These are phyloP conservation scores for Lepetodrilus schrolli DNA, from an alignment of 2,888 invertebrate species.

Conservation along the genomic window DNA sequence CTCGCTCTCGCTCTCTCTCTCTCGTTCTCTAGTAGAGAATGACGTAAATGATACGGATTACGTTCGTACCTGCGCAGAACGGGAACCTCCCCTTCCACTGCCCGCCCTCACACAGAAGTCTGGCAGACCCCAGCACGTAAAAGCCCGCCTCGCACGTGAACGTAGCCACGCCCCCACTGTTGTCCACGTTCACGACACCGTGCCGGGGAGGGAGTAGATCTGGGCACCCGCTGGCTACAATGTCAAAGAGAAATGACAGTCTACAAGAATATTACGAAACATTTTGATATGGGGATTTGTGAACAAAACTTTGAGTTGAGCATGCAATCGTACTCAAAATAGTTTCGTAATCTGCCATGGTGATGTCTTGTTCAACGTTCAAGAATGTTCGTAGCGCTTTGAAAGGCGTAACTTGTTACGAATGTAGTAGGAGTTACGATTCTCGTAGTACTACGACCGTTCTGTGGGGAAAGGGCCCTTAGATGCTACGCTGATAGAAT, in stretches of 20 bases:
- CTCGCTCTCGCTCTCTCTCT: not conserved
- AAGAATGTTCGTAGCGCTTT: no score
- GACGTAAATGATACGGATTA: not conserved
- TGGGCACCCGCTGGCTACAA: constrained; percentile 40
- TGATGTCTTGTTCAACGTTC: no score
- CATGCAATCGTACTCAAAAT: no score
- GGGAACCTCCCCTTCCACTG: constrained; percentile 45
- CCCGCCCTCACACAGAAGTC: constrained; percentile 43
- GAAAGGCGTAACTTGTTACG: no score
- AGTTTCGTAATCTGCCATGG: no score
- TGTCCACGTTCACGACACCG: constrained; percentile 41
- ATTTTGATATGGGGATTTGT: no score
- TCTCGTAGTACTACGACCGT: no score
- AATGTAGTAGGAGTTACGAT: no score
- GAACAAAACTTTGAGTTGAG: no score
- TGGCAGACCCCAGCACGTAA: constrained; percentile 42
- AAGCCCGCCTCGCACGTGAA: constrained; percentile 40
- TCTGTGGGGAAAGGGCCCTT: no score
- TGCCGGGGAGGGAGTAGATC: constrained; percentile 37
- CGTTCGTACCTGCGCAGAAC: constrained; percentile 42
- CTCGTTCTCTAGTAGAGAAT: not conserved
- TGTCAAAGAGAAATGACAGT: not conserved
- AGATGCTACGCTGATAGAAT: no score
- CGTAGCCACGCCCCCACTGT: constrained; percentile 43
- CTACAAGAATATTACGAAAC: not conserved